phyloP scores from a whole-genome alignment of 2,888 invertebrate genomes.

The Lucinisca nassula region DNA sequence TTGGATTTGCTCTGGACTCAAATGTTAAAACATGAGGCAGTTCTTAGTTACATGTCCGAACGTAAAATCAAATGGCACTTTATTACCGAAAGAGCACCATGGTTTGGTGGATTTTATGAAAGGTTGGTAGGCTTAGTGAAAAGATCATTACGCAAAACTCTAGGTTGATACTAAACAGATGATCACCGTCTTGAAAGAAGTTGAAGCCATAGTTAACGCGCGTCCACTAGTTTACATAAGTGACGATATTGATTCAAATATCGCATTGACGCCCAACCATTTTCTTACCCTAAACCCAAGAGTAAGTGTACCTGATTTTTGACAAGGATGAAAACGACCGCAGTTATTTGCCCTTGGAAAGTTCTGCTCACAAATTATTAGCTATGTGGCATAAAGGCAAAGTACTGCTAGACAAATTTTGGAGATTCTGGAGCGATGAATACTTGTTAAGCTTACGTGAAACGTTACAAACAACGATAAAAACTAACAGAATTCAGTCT shows the following conservation, averaged over 20 bases:
- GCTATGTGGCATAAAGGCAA: not conserved
- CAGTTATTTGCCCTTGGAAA: not conserved
- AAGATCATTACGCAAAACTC: not conserved
- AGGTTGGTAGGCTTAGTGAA: not conserved
- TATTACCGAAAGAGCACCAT: not conserved
- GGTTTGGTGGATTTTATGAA: not conserved
- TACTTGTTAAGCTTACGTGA: not conserved
- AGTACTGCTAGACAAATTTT: not conserved
- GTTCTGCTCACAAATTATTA: not conserved
- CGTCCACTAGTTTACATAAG: not conserved
- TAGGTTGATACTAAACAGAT: not conserved
- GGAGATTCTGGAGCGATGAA: not conserved
- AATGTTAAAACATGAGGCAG: not conserved
- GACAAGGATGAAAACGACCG: not conserved
- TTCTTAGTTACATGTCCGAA: not conserved
- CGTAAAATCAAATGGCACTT: not conserved
- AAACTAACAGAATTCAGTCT: not conserved
- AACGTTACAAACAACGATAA: not conserved
- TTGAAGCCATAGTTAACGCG: not conserved
- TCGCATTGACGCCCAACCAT: not conserved
- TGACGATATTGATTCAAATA: not conserved
- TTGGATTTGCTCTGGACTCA: constrained; percentile 22
- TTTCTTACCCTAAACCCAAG: not conserved
- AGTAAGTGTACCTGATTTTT: not conserved
- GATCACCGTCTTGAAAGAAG: not conserved